Evolutionary conservation across 2,113 vertebrate genomes (phyloP).

Genomic region (Ictalurus punctatus): DNA sequence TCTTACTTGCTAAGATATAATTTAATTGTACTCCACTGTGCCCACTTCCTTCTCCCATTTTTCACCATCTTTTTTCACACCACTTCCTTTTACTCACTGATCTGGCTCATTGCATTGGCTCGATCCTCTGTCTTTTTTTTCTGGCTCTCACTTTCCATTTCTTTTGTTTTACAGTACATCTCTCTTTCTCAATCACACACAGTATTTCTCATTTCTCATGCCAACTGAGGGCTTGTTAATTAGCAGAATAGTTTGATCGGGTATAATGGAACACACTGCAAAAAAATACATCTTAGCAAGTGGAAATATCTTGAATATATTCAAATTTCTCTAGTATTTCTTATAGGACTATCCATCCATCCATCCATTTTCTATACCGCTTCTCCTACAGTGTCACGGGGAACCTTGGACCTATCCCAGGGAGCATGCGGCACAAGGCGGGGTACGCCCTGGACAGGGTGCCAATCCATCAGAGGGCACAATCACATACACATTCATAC

Average conservation of each 20-base stretch:
- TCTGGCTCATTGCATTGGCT: not conserved
- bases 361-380: no score
- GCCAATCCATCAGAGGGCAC: no score
- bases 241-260: not conserved
- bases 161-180: not conserved
- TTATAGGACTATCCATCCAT: no score
- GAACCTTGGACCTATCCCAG: no score
- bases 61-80: not conserved
- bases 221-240: not conserved
- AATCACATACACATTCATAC: no score
- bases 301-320: no score
- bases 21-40: not conserved
- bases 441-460: no score
- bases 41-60: not conserved
- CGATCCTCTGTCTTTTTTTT: not conserved
- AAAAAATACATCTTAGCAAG: no score
- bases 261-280: not conserved
- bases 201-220: not conserved
- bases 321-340: no score
- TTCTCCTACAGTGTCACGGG: no score
- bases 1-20: not conserved
- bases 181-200: not conserved
- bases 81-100: not conserved
- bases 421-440: no score
- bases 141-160: not conserved